Evolutionary conservation across 2,113 vertebrate genomes (phyloP).

Genomic region (Phycodurus eques): DNA sequence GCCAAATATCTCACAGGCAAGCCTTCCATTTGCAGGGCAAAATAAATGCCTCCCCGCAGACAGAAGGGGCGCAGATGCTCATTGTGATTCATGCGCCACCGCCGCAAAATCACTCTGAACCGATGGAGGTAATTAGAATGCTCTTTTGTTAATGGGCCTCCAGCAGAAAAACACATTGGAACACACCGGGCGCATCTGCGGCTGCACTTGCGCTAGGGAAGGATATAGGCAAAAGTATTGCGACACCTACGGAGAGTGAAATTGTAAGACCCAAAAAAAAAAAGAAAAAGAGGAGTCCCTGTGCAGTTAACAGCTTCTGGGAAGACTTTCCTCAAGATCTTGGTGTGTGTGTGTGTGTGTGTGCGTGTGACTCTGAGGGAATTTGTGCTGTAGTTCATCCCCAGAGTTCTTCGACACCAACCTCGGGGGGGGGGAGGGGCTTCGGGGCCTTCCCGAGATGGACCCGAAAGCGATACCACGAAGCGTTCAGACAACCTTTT

Average conservation of each 20-base stretch:
- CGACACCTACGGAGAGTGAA: not conserved
- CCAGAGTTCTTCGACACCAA: no score
- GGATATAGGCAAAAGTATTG: not conserved
- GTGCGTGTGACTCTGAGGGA: no score
- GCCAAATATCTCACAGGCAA: conserved; percentile 32
- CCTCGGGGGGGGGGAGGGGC: no score
- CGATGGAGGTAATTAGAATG: conserved; percentile 34
- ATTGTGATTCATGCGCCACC: conserved; percentile 31
- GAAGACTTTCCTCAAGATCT: no score
- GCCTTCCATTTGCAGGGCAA: conserved; percentile 48
- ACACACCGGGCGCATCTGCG: not conserved
- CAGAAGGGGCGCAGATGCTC: conserved; percentile 41
- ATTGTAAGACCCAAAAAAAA: not conserved
- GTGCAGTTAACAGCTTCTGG: no score
- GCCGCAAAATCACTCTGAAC: conserved; percentile 42
- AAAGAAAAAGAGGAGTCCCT: not conserved
- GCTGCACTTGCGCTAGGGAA: not conserved
- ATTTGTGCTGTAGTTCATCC: no score
- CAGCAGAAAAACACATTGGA: conserved; percentile 23
- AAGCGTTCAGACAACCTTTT: no score
- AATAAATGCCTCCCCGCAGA: conserved; percentile 40
- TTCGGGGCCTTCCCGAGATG: no score
- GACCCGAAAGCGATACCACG: no score
- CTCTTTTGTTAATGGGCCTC: conserved; percentile 14
- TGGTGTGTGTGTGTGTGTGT: no score